Conservation (phyloP, 2,888 invertebrate genomes). For the Lithophane ornitopus region DNA sequence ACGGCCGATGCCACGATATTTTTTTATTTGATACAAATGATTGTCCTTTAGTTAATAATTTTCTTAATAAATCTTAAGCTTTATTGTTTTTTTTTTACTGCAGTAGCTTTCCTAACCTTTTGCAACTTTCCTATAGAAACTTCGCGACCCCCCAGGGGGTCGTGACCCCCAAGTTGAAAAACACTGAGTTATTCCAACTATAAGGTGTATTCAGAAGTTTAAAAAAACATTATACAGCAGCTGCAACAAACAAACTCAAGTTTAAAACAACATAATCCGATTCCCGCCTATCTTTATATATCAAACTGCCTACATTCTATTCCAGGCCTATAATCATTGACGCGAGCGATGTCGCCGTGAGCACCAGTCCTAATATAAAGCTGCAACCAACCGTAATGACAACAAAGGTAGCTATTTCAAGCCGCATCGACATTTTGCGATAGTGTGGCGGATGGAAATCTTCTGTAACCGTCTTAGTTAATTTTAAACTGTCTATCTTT, state of each 20-base stretch:
- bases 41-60: no score
- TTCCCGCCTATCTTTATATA: neutral
- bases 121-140: no score
- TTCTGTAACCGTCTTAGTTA: neutral
- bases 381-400: constrained; percentile 25
- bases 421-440: neutral
- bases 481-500: neutral
- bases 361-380: constrained; percentile 16
- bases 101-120: no score
- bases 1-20: no score
- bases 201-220: no score
- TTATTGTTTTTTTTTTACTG: no score
- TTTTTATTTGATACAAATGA: no score
- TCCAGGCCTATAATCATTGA: constrained; percentile 19
- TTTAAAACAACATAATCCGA: constrained; percentile 20
- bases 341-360: constrained; percentile 23
- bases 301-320: constrained; percentile 1
- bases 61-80: no score
- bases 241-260: neutral
- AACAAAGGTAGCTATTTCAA: constrained; percentile 42
- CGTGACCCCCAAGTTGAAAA: no score
- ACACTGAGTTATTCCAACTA: no score
- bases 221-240: neutral
- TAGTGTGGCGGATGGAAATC: neutral
- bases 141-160: no score